These are phyloP conservation scores for Nebria brevicollis DNA, from an alignment of 2,888 invertebrate species.

Conservation along the genomic window DNA sequence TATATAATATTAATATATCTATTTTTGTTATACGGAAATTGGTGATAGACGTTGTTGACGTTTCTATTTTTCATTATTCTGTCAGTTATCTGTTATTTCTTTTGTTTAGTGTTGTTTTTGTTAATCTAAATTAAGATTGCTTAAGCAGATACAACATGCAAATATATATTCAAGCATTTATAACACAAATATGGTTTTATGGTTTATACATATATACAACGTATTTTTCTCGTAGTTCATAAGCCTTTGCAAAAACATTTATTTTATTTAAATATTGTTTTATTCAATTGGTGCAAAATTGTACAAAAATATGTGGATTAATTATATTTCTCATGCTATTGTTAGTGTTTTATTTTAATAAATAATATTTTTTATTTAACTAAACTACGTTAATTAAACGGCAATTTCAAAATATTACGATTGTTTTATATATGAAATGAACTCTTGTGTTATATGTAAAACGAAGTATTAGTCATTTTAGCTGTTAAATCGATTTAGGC, in stretches of 20 bases:
- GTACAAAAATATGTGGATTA: not conserved
- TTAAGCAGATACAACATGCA: no score
- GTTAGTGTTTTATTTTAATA: no score
- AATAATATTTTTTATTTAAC: no score
- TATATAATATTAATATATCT: not conserved
- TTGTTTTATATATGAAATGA: not conserved
- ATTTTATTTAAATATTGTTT: no score
- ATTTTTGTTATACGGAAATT: not conserved
- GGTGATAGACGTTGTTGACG: not conserved
- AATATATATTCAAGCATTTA: no score
- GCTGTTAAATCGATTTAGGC: not conserved
- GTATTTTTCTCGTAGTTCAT: no score
- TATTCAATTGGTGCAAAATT: not conserved
- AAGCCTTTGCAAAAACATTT: no score
- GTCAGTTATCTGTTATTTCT: not conserved
- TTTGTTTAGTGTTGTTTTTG: not conserved
- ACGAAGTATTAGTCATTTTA: not conserved
- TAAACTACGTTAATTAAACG: not conserved
- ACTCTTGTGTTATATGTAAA: not conserved
- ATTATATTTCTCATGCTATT: not conserved
- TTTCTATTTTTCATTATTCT: not conserved
- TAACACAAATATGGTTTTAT: no score
- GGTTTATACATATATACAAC: no score
- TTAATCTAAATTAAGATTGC: no score
- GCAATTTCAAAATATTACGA: not conserved